Percentiles rank a stretch among this genome's conserved stretches.
phyloP scores from a whole-genome alignment of 1,140 invertebrate genomes.

The Halictus rubicundus region DNA sequence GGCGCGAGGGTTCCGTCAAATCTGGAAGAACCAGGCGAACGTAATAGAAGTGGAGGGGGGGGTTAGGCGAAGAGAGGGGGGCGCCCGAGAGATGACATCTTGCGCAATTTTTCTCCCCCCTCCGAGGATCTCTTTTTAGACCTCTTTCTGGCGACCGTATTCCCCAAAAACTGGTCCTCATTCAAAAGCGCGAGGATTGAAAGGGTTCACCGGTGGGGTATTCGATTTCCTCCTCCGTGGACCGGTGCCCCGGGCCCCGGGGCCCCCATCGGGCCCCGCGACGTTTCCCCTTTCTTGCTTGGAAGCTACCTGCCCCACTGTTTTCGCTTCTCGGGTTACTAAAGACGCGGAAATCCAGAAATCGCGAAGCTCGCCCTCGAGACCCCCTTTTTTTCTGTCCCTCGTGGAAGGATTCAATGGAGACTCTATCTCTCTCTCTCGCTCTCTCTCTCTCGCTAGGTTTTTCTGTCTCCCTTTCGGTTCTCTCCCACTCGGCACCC shows the following conservation, averaged over 20 bases:
- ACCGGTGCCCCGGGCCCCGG: neutral
- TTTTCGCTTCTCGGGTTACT: slow-evolving; percentile 79
- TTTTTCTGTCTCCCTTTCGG: too few species aligned
- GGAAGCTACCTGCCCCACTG: slow-evolving; percentile 73
- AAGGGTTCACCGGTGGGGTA: slow-evolving; percentile 70
- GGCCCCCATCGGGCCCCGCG: neutral
- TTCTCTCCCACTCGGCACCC: slow-evolving; percentile 25
- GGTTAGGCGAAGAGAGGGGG: too few species aligned
- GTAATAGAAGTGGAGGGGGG: too few species aligned
- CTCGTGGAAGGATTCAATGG: neutral
- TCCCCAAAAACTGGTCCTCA: slow-evolving; percentile 44
- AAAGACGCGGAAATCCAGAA: slow-evolving; percentile 80
- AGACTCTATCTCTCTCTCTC: slow-evolving; percentile 26
- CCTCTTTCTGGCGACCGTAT: slow-evolving; percentile 36
- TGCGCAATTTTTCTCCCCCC: slow-evolving; percentile 71
- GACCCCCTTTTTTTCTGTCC: slow-evolving; percentile 16
- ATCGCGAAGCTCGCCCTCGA: slow-evolving; percentile 72
- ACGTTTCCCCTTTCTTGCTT: slow-evolving; percentile 25
- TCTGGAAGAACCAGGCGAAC: slow-evolving; percentile 38
- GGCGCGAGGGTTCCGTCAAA: slow-evolving; percentile 49
- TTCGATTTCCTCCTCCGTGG: slow-evolving; percentile 57
- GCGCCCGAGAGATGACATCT: slow-evolving; percentile 73
- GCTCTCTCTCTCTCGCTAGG: neutral
- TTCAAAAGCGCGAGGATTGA: slow-evolving; percentile 58
- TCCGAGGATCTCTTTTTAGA: slow-evolving; percentile 39